Evolutionary conservation across 2,888 invertebrate species (phyloP).

Genomic region (Adelphocoris suturalis): DNA sequence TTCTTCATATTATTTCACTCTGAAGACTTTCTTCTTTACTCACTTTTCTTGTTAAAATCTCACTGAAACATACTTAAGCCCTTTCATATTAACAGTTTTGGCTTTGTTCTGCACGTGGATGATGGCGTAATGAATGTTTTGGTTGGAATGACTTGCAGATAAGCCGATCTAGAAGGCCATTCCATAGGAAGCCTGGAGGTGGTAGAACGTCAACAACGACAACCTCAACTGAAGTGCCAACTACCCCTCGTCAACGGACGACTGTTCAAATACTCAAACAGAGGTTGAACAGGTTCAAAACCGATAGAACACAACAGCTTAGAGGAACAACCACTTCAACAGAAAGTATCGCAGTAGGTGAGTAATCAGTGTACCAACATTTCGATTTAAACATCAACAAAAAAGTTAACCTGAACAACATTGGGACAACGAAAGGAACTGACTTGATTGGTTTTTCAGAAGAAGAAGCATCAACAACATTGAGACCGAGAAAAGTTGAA

Average conservation of each 20-base stretch:
- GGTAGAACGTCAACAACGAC: constrained; percentile 71
- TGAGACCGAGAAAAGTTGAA: constrained; percentile 73
- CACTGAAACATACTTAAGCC: not conserved
- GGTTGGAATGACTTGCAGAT: constrained; percentile 25
- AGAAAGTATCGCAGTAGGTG: constrained; percentile 29
- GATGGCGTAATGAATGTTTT: too few relatives aligned
- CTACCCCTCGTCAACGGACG: constrained; percentile 71
- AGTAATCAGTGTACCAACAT: not conserved
- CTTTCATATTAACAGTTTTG: not conserved
- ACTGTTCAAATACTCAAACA: constrained; percentile 72
- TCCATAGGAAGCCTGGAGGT: constrained; percentile 66
- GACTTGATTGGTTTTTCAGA: not conserved
- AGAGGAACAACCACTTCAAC: constrained; percentile 51
- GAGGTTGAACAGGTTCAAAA: constrained; percentile 72
- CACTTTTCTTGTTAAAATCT: not conserved
- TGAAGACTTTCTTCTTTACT: not conserved
- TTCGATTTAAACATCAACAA: too few relatives aligned
- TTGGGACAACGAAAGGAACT: too few relatives aligned
- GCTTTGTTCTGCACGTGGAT: too few relatives aligned
- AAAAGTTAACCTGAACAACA: too few relatives aligned
- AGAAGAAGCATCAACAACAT: constrained; percentile 68
- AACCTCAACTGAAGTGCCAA: constrained; percentile 69
- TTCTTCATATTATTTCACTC: not conserved
- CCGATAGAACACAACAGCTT: constrained; percentile 45
- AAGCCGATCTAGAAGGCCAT: constrained; percentile 68